Conservation (phyloP, 2,797 vertebrate species). For the Melanotaenia boesemani region DNA sequence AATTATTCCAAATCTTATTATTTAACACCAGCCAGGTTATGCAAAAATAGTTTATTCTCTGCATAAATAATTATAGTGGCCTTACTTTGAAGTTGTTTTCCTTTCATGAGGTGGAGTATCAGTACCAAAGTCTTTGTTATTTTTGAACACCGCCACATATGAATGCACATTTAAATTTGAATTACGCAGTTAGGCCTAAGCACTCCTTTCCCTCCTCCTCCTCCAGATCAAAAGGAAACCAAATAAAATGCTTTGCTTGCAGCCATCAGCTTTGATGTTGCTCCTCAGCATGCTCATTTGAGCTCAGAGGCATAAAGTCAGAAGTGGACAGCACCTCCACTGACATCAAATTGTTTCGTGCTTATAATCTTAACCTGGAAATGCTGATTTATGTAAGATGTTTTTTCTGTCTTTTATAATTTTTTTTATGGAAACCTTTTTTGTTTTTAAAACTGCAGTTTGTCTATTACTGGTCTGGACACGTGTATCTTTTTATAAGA, state of each 20-base stretch:
- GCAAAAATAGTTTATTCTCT: slow-evolving; percentile 21
- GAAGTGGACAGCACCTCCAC: slow-evolving; percentile 55
- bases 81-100: slow-evolving; percentile 65
- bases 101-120: slow-evolving; percentile 39
- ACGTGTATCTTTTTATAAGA: slow-evolving; percentile 17
- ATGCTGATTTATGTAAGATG: slow-evolving; percentile 43
- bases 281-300: slow-evolving; percentile 67
- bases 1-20: not conserved
- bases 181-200: slow-evolving; percentile 73
- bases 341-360: slow-evolving; percentile 58
- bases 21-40: not conserved
- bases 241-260: slow-evolving; percentile 79
- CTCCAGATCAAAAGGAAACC: slow-evolving; percentile 85
- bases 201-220: slow-evolving; percentile 56
- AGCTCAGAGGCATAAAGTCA: slow-evolving; percentile 56
- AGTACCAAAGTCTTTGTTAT: slow-evolving; percentile 69
- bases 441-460: slow-evolving; percentile 3
- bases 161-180: slow-evolving; percentile 77
- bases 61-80: slow-evolving; percentile 1
- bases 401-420: not conserved
- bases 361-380: slow-evolving; percentile 30
- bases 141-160: slow-evolving; percentile 66
- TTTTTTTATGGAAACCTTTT: not conserved
- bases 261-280: slow-evolving; percentile 84
- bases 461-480: slow-evolving; percentile 8